Base-by-base conservation (phyloP, 1,140 invertebrate genomes). In the Psilanteris sp. region DNA sequence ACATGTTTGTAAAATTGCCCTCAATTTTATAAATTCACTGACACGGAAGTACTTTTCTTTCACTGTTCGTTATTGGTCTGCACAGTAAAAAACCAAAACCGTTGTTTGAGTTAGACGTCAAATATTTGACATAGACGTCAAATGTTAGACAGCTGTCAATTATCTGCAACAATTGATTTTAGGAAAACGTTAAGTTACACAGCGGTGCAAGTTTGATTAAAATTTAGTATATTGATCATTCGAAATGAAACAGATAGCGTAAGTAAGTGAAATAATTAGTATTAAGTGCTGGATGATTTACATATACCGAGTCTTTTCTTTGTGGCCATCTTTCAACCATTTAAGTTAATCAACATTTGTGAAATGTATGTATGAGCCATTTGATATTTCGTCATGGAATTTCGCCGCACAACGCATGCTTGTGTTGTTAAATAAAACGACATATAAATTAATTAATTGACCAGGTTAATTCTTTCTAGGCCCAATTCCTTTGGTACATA, bases 111-210 rank as follows among this genome's bases (percentile, higher is more conserved):
- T 59, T 50, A 59, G 44, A 70, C 66, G 54, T 70, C 66, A 70
- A 55, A 59, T 27, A 10, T 70, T 70, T 50, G 54, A 70, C 54
- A 59, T 70, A 36, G 15, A 39, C 66, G 37, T 70, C 54, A 55
- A 70, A 59, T 24, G 66, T 59, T 70, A 59, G 54, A 44, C 66
- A 70, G 66, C 64, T 59, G 52, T 68, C 64, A 68, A 59, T 68
- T 68, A 59, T 59, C 27, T 32, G 27, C n/a, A 59, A 59, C 52
- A 32, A 68, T 57, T 44, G 64, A 68, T 59, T 32, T 18, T 29
- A 59, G 44, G 27, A 27, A 68, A 57, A 57, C 14, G 16, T 48
- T 59, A 68, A 68, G 52, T 68, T 68, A 34, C 34, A 24, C 7
- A 43, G 32, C 46, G 52, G 32, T 57, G 29, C 31, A 50, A 68